These are phyloP conservation scores for Anthoscopus minutus DNA, from an alignment of 2,113 vertebrate species.

Conservation along the genomic window DNA sequence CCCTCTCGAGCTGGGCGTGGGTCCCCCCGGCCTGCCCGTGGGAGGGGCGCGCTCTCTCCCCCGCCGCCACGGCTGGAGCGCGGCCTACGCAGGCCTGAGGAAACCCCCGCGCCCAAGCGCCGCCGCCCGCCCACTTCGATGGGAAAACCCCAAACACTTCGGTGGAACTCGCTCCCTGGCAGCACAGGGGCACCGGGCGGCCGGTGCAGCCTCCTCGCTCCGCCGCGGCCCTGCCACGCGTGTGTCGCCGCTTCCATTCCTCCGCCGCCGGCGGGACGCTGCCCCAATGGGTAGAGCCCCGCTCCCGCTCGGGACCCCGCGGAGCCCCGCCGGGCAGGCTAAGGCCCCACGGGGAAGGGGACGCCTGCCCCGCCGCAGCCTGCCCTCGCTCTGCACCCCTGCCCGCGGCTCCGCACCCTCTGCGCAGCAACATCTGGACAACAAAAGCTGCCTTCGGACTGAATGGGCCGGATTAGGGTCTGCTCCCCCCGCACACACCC, in stretches of 20 bases:
- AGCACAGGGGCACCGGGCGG: not conserved
- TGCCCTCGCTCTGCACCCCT: not conserved
- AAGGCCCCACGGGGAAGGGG: not conserved
- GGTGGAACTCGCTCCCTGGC: not conserved
- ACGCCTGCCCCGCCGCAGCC: not conserved
- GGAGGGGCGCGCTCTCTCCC: not conserved
- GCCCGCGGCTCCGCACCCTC: not conserved
- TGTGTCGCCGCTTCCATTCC: not conserved
- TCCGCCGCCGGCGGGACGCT: not conserved
- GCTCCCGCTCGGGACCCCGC: not conserved
- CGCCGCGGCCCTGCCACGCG: not conserved
- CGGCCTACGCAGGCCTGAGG: not conserved
- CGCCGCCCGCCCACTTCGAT: not conserved
- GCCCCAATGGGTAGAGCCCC: not conserved
- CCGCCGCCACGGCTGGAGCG: not conserved
- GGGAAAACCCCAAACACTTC: not conserved
- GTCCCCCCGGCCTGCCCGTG: not conserved
- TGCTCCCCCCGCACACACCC: not conserved
- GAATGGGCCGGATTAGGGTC: constrained; percentile 29
- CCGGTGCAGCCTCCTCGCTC: not conserved
- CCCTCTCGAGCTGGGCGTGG: fast-evolving
- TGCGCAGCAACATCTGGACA: not conserved
- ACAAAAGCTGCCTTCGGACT: not conserved
- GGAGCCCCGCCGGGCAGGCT: not conserved
- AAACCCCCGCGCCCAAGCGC: not conserved